These are phyloP conservation scores for Macrobrachium nipponense DNA, from an alignment of 1,140 invertebrate species.

Conservation along the genomic window DNA sequence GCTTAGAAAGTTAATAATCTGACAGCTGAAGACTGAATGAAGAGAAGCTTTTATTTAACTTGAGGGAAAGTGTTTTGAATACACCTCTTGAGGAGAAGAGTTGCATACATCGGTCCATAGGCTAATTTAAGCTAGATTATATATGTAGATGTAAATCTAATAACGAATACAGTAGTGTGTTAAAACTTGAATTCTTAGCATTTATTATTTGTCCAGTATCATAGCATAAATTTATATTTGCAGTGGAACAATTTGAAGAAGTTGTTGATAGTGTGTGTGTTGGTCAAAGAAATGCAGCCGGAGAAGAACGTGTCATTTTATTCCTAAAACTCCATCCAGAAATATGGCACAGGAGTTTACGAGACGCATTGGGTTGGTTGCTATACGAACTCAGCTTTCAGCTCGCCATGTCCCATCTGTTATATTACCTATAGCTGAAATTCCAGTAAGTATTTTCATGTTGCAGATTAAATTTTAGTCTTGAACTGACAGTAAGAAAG, in stretches of 20 bases:
- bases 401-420: conserved; percentile 72
- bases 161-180: background rate
- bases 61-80: too few relatives aligned
- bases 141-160: too few relatives aligned
- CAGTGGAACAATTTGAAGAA: conserved; percentile 72
- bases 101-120: too few relatives aligned
- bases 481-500: too few relatives aligned
- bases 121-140: too few relatives aligned
- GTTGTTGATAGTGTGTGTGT: conserved; percentile 74
- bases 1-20: too few relatives aligned
- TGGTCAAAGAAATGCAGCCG: conserved; percentile 67
- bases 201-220: too few relatives aligned
- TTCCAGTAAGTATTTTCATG: conserved; percentile 67
- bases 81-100: too few relatives aligned
- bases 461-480: too few relatives aligned
- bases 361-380: conserved; percentile 67
- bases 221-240: conserved; percentile 39
- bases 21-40: too few relatives aligned
- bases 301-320: conserved; percentile 73
- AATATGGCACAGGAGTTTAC: conserved; percentile 68
- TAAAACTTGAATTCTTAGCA: background rate
- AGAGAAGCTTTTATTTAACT: too few relatives aligned
- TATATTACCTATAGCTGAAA: conserved; percentile 71
- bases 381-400: conserved; percentile 70
- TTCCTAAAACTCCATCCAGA: conserved; percentile 72